These are phyloP conservation scores for Catagonus wagneri DNA, from an alignment of 2,113 vertebrate species.

Conservation along the genomic window DNA sequence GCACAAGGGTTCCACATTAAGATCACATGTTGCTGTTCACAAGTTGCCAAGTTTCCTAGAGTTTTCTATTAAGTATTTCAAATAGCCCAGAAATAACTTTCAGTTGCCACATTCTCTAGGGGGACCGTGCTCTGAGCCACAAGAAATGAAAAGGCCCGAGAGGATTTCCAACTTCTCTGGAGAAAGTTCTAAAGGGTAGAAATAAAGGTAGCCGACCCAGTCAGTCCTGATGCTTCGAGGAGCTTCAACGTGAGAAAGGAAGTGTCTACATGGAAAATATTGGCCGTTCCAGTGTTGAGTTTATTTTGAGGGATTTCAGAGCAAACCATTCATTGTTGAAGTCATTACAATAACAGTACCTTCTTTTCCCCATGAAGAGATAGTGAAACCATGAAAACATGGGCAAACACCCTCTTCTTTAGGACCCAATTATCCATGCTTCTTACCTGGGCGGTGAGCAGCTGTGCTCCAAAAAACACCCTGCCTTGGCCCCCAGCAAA, in stretches of 20 bases:
- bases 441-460: not conserved
- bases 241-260: not conserved
- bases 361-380: slow-evolving; percentile 7
- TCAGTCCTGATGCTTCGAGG: not conserved
- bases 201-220: not conserved
- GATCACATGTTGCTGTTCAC: not conserved
- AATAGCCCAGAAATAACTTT: not conserved
- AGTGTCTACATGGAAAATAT: not conserved
- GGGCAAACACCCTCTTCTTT: not conserved
- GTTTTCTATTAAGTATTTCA: slow-evolving; percentile 35
- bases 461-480: not conserved
- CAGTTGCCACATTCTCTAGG: not conserved
- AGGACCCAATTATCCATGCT: not conserved
- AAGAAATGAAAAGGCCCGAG: not conserved
- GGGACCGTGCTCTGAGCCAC: not conserved
- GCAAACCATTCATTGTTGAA: slow-evolving; percentile 30
- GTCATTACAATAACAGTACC: not conserved
- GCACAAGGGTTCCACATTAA: slow-evolving; percentile 7
- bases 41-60: not conserved
- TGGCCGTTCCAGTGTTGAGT: not conserved
- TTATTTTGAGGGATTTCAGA: slow-evolving; percentile 28
- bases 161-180: not conserved
- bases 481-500: not conserved
- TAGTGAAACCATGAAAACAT: not conserved
- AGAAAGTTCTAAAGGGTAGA: not conserved